A percentile compares a stretch with the other conserved stretches of the same genome.
phyloP scores from a whole-genome alignment of 2,113 vertebrate genomes.

The Tenrec ecaudatus region DNA sequence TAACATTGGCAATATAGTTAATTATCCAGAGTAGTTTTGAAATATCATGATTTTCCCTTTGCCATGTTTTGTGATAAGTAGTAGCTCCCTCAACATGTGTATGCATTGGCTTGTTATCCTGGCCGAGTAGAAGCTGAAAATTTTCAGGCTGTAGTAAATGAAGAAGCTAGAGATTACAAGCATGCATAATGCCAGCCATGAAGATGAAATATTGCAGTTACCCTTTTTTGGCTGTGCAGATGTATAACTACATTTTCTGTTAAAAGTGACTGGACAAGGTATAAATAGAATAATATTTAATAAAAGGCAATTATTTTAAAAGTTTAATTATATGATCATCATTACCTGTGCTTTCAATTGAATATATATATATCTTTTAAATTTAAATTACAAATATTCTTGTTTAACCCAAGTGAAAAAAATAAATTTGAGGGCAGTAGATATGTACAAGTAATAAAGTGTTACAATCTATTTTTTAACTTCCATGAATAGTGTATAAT shows the following conservation, averaged over 20 bases:
- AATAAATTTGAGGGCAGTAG: background rate
- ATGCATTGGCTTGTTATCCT: too few relatives aligned
- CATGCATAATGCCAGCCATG: background rate
- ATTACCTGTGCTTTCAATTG: background rate
- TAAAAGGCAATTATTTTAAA: background rate
- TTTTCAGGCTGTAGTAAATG: too few relatives aligned
- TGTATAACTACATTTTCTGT: background rate
- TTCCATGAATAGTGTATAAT: background rate
- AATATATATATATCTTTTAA: background rate
- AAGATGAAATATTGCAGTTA: background rate
- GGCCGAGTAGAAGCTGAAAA: too few relatives aligned
- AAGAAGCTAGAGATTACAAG: background rate
- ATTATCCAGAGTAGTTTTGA: too few relatives aligned
- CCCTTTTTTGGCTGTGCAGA: background rate
- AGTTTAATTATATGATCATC: background rate
- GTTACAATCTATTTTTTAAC: background rate
- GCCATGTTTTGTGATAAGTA: too few relatives aligned
- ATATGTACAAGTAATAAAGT: background rate
- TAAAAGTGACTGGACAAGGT: background rate
- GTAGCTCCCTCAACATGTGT: too few relatives aligned
- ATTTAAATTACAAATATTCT: slow-evolving; percentile 26
- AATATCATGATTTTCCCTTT: too few relatives aligned
- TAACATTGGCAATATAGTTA: too few relatives aligned
- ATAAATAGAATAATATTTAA: background rate
- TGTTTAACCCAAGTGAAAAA: slow-evolving; percentile 1